A percentile compares a stretch with the other conserved stretches of the same genome.
These are phyloP conservation scores for Caenorhabditis latens DNA, from an alignment of 1,140 invertebrate species.

Conservation along the genomic window DNA sequence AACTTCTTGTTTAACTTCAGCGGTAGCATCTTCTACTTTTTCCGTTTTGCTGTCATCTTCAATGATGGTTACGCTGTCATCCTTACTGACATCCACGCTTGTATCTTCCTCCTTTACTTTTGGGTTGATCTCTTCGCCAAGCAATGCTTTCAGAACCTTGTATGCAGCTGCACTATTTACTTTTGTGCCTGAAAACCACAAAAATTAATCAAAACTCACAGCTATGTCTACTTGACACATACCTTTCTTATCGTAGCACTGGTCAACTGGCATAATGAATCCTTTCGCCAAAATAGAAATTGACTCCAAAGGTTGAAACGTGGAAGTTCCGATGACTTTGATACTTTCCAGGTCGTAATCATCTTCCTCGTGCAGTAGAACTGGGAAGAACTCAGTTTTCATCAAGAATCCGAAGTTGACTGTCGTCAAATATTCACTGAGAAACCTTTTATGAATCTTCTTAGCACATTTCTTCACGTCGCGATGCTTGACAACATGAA, in stretches of 20 bases:
- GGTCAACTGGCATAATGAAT: conserved; percentile 4
- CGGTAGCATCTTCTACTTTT: background rate
- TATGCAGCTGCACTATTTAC: background rate
- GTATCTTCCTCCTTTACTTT: background rate
- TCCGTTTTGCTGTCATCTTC: too few species aligned
- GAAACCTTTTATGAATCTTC: background rate
- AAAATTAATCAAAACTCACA: background rate
- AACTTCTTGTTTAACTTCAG: background rate
- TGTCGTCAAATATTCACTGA: background rate
- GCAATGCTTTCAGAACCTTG: background rate
- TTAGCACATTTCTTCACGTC: background rate
- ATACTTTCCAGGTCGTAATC: background rate
- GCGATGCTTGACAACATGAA: background rate
- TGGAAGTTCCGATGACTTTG: background rate
- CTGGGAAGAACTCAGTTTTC: background rate
- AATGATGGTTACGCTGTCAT: too few species aligned
- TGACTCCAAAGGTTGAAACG: background rate
- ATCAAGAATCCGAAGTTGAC: background rate
- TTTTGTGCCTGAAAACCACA: background rate
- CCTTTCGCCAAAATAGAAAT: background rate
- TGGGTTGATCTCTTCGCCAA: background rate
- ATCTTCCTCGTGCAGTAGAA: too few species aligned
- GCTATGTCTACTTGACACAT: background rate
- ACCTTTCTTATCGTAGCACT: conserved; percentile 10
- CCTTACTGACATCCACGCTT: background rate